Conservation (phyloP, 2,113 vertebrate species). For the Erythrolamprus reginae region DNA sequence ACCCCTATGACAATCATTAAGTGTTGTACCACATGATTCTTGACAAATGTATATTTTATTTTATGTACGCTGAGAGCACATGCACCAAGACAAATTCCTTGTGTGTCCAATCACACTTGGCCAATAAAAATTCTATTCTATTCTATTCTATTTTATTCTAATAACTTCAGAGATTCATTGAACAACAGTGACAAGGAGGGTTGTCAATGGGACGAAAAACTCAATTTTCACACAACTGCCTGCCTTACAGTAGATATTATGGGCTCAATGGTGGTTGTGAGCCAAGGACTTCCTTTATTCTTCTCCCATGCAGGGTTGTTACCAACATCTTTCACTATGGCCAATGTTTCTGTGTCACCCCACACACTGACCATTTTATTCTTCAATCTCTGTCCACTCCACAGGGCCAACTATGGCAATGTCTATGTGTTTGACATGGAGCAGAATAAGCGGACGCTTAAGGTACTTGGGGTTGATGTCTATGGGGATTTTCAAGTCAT, state of each 20-base stretch:
- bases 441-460: constrained; percentile 83
- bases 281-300: background rate
- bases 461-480: constrained; percentile 66
- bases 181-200: background rate
- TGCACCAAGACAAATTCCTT: too few relatives aligned
- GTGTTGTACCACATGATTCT: too few relatives aligned
- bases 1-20: too few relatives aligned
- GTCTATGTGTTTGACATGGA: constrained; percentile 88
- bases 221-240: background rate
- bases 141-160: too few relatives aligned
- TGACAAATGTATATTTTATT: too few relatives aligned
- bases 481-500: too few relatives aligned
- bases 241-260: too few relatives aligned
- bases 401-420: constrained; percentile 87
- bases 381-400: background rate
- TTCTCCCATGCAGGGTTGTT: background rate
- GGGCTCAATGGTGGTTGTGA: background rate
- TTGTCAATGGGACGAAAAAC: background rate
- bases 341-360: background rate
- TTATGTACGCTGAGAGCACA: too few relatives aligned
- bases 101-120: too few relatives aligned
- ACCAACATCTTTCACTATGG: background rate
- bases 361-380: background rate
- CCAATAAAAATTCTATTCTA: too few relatives aligned
- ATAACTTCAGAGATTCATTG: background rate